phyloP scores from a whole-genome alignment of 2,888 invertebrate species.

The Cryptus viduatorius region DNA sequence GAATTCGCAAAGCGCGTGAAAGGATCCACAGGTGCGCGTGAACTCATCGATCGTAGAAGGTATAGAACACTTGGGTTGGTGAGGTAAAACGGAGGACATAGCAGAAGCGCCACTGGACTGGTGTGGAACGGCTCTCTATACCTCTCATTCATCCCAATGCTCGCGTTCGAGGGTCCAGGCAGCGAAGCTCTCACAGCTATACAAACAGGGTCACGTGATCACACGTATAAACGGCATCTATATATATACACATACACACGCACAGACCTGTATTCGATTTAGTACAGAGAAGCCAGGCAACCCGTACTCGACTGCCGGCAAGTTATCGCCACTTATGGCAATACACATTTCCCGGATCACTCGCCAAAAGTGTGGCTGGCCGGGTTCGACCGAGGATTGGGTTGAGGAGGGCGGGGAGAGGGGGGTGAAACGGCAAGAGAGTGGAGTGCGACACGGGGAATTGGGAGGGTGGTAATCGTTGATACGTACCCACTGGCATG shows the following conservation, averaged over 20 bases:
- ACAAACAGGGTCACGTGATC: slow-evolving; percentile 34
- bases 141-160: slow-evolving; percentile 42
- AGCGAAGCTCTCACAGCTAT: slow-evolving; percentile 6
- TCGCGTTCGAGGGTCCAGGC: slow-evolving; percentile 17
- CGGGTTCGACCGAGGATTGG: slow-evolving; percentile 31
- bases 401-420: slow-evolving; percentile 27
- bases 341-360: slow-evolving; percentile 73
- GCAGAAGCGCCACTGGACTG: slow-evolving; percentile 34
- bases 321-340: slow-evolving; percentile 73
- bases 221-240: background rate
- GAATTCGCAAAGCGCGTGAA: background rate
- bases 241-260: background rate
- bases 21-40: slow-evolving; percentile 46
- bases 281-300: slow-evolving; percentile 36
- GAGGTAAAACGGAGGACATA: slow-evolving; percentile 6
- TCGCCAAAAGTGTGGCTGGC: slow-evolving; percentile 68
- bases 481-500: slow-evolving; percentile 41
- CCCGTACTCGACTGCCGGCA: slow-evolving; percentile 45
- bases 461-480: slow-evolving; percentile 39
- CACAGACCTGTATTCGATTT: slow-evolving; percentile 55
- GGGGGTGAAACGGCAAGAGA: background rate
- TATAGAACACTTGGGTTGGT: slow-evolving; percentile 6
- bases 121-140: slow-evolving; percentile 44
- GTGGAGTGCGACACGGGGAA: slow-evolving; percentile 26
- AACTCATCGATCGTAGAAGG: slow-evolving; percentile 16